Percentiles rank a stretch among this genome's conserved stretches.
phyloP scores from a whole-genome alignment of 23 tunicate species.

The Ascidia mentula region DNA sequence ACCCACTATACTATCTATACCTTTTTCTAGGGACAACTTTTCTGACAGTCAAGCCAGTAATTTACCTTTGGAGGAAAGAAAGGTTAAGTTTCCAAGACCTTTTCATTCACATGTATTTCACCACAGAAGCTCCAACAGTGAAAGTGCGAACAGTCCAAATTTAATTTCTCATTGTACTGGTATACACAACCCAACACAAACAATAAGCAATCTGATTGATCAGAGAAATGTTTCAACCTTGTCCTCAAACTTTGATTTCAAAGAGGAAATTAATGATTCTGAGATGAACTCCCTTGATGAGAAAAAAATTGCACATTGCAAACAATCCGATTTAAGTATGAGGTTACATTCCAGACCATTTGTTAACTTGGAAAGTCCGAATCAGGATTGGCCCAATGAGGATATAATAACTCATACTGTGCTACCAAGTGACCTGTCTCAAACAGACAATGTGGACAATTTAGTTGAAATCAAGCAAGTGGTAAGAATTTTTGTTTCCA shows the following conservation, averaged over 20 bases:
- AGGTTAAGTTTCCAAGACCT: background rate
- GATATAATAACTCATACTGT: background rate
- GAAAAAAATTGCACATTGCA: background rate
- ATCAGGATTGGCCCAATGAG: background rate
- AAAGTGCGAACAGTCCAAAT: background rate
- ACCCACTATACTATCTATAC: no score
- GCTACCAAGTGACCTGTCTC: background rate
- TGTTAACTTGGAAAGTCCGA: background rate
- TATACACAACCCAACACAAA: background rate
- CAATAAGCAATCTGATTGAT: background rate
- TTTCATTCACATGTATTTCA: background rate
- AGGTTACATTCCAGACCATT: background rate
- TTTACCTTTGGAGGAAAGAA: background rate
- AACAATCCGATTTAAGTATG: background rate
- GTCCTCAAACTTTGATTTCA: background rate
- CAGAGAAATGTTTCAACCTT: background rate
- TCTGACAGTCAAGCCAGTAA: background rate
- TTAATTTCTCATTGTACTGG: background rate
- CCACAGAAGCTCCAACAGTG: background rate
- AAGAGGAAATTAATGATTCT: background rate
- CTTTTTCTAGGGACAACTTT: background rate
- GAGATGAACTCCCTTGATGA: background rate
- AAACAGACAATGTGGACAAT: background rate
- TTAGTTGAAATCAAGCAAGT: background rate
- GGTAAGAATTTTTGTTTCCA: no score